Evolutionary conservation across 2,113 vertebrate genomes (phyloP), one percentile per base, ranked within the genome.

Genomic region (Odocoileus hemionus): DNA sequence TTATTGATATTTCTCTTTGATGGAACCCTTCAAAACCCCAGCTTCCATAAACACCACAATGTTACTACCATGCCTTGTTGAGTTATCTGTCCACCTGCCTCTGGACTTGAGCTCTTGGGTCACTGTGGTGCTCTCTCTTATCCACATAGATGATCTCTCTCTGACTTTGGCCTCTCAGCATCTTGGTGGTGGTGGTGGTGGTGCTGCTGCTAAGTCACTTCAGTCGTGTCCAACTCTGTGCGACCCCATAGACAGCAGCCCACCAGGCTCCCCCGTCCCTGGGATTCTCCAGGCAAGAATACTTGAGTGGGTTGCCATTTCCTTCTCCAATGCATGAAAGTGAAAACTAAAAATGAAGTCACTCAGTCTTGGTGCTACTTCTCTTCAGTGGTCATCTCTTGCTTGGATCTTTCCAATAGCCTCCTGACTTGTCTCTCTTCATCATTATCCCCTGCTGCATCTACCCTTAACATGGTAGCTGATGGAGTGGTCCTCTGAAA

Each of bases 371-470:
- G 26, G n/a, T 0, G 4, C 39, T 55, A 2, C 36, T 86, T 82
- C 50, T 80, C 47, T 76, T 39, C 17, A 36, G 5, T 30, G 70
- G n/a, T 47, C 11, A 55, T 28, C 33, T 47, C 85, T 58, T 60
- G 70, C 61, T 50, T 47, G 50, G 64, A 74, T 21, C 17, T 54
- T 67, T n/a, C n/a, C 61, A 39, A 5, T 23, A 43, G 55, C 19
- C 17, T 33, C 36, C 21, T 14, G 28, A 36, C 74, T 39, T 60
- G 17, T 58, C 76, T 28, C n/a, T 3, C 26, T n/a, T 54, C 5
- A 7, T 33, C 28, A 19, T 86, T 23, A 14, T 2, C 76, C 19
- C 28, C 13, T 47, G 0, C 47, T 7, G 4, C 1, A 0, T 54
- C 52, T 84, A 10, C 25, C 54, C 43, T 84, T 61, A 33, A 36